Evolutionary conservation across 2,888 invertebrate species (phyloP).

Genomic region (Panzeria rudis): DNA sequence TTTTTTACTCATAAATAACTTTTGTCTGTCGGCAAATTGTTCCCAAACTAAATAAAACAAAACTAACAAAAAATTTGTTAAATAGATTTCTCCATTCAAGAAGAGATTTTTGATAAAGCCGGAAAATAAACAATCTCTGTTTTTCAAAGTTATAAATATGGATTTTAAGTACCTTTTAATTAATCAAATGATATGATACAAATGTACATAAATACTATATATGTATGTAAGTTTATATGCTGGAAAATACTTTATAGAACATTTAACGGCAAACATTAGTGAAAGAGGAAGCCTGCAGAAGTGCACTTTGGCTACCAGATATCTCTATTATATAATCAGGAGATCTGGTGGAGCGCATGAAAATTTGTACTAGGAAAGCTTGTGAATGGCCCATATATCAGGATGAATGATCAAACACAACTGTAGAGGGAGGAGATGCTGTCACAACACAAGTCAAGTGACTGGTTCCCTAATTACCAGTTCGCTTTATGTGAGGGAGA

Average conservation of each 20-base stretch:
- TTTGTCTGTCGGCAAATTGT: conserved; percentile 15
- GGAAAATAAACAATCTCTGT: conserved; percentile 1
- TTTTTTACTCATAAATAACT: neutral
- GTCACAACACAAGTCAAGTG: no score
- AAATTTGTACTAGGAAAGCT: no score
- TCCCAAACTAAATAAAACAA: conserved; percentile 17
- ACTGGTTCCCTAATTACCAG: no score
- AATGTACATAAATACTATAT: no score
- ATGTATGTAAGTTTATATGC: neutral
- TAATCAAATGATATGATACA: neutral
- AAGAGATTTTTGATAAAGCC: conserved; percentile 35
- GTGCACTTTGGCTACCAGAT: no score
- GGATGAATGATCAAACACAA: no score
- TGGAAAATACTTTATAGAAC: neutral
- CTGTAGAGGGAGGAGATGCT: no score
- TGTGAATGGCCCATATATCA: no score
- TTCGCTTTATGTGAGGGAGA: no score
- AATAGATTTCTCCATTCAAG: conserved; percentile 11
- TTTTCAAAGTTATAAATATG: neutral
- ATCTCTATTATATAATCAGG: no score
- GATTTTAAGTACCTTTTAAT: conserved; percentile 19
- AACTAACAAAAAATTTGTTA: conserved; percentile 22
- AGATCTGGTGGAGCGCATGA: no score
- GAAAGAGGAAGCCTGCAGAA: no score
- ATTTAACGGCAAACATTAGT: neutral